A percentile compares a stretch with the other conserved stretches of the same genome.
Evolutionary conservation across 1,140 invertebrate species (phyloP).

Genomic region (Bombus consobrinus): DNA sequence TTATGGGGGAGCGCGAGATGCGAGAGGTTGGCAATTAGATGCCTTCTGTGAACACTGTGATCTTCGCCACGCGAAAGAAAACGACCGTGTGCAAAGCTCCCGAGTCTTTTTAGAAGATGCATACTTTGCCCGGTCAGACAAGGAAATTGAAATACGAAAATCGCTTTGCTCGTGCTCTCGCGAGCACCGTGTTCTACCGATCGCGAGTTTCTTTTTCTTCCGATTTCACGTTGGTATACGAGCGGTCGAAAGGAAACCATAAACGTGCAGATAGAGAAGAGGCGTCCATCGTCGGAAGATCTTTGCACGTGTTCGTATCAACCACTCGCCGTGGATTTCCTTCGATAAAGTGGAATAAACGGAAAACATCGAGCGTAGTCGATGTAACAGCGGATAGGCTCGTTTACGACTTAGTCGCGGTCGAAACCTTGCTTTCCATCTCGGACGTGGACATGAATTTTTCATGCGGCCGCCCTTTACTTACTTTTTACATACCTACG

Average conservation of each 20-base stretch:
- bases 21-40: constrained; percentile 74
- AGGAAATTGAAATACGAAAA: constrained; percentile 65
- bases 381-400: background rate
- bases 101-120: constrained; percentile 33
- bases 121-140: constrained; percentile 12
- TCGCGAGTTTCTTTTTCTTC: background rate
- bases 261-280: too few species aligned
- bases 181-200: background rate
- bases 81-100: constrained; percentile 46
- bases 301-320: background rate
- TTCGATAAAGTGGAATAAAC: background rate
- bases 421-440: background rate
- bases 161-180: constrained; percentile 35
- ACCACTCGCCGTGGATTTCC: background rate
- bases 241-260: too few species aligned
- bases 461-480: constrained; percentile 14
- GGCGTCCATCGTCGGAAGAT: background rate
- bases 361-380: background rate
- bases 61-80: constrained; percentile 73
- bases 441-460: background rate
- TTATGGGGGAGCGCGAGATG: constrained; percentile 74
- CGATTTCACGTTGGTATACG: too few species aligned
- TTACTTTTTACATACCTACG: background rate
- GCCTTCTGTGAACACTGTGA: constrained; percentile 74
- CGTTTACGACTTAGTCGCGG: constrained; percentile 4